Evolutionary conservation across 1,140 invertebrate genomes (phyloP).

Genomic region (Tetramorium parvispinum): DNA sequence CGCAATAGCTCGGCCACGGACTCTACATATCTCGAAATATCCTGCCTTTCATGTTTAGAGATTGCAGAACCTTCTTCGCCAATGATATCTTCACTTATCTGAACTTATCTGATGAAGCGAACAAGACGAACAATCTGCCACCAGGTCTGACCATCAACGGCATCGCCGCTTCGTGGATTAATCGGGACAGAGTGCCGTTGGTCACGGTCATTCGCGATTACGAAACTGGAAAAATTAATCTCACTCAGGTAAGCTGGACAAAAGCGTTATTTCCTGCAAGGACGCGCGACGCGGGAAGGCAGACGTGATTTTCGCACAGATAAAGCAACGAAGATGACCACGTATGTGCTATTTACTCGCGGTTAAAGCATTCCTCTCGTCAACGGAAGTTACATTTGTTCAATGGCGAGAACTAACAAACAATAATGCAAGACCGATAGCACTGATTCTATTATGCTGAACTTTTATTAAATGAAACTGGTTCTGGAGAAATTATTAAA

Average conservation of each 20-base stretch:
- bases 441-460: background rate
- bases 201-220: conserved; percentile 91
- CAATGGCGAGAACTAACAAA: background rate
- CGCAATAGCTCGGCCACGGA: background rate
- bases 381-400: conserved; percentile 32
- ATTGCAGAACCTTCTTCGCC: conserved; percentile 91
- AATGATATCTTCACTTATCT: conserved; percentile 93
- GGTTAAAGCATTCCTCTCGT: conserved; percentile 13
- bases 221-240: conserved; percentile 86
- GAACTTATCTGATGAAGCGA: conserved; percentile 89
- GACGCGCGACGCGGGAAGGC: conserved; percentile 45
- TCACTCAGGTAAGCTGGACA: conserved; percentile 87
- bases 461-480: background rate
- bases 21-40: background rate
- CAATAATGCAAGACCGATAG: background rate
- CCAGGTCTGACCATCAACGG: conserved; percentile 87
- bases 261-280: conserved; percentile 56
- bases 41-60: conserved; percentile 80
- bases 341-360: conserved; percentile 8
- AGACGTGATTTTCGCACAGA: conserved; percentile 67
- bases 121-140: conserved; percentile 87
- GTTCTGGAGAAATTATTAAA: background rate
- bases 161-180: conserved; percentile 93
- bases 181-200: conserved; percentile 92
- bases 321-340: conserved; percentile 44